phyloP scores from a whole-genome alignment of 2,797 vertebrate species.

The Heterohyrax brucei region DNA sequence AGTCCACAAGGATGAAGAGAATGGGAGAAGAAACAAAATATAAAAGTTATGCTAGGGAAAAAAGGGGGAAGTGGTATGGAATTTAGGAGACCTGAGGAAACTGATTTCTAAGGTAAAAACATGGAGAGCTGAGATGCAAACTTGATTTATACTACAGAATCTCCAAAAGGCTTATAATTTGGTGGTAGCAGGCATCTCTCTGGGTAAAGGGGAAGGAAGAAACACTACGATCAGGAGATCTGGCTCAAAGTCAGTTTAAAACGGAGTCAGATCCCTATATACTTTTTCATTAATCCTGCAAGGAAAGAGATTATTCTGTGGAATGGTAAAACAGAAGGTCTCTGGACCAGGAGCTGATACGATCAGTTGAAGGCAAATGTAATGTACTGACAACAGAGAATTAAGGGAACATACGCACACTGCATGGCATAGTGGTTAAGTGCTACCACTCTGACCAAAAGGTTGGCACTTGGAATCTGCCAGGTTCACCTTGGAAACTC shows the following conservation, averaged over 20 bases:
- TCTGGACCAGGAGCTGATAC: neutral
- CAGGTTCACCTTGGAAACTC: too few relatives aligned
- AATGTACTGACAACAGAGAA: neutral
- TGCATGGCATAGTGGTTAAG: neutral
- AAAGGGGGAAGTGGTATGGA: neutral
- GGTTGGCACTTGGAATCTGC: too few relatives aligned
- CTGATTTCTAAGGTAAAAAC: conserved; percentile 22
- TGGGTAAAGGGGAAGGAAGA: neutral
- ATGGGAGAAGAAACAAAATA: neutral
- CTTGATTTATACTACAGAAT: neutral
- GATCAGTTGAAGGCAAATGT: neutral
- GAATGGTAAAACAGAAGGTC: neutral
- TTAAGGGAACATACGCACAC: neutral
- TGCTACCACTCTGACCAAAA: too few relatives aligned
- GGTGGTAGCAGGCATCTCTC: neutral
- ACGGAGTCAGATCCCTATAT: neutral
- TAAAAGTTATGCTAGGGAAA: neutral
- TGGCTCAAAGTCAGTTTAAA: neutral
- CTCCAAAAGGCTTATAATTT: neutral
- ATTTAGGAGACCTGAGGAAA: conserved; percentile 15
- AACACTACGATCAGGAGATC: neutral
- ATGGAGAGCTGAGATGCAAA: neutral
- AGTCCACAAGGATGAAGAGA: neutral
- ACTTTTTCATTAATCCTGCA: neutral
- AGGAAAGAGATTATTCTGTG: neutral